phyloP scores from a whole-genome alignment of 2,113 vertebrate genomes.

The Scortum barcoo region DNA sequence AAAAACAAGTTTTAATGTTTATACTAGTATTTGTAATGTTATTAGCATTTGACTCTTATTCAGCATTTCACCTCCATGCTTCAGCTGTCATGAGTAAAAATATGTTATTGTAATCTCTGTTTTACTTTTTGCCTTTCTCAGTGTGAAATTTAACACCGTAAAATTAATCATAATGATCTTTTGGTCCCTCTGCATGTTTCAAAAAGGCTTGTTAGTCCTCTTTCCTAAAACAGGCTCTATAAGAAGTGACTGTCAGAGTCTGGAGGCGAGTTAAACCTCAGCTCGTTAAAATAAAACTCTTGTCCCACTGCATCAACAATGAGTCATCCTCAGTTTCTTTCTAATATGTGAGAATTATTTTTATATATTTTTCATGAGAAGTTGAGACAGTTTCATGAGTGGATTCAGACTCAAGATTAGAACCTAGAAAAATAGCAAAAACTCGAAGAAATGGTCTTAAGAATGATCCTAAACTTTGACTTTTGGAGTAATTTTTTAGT shows the following conservation, averaged over 20 bases:
- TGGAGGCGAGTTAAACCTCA: background rate
- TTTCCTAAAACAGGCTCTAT: too few relatives aligned
- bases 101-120: background rate
- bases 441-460: too few relatives aligned
- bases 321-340: slow-evolving; percentile 3
- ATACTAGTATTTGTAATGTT: too few relatives aligned
- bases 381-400: background rate
- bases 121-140: background rate
- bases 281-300: background rate
- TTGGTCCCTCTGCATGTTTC: background rate
- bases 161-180: background rate
- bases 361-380: background rate
- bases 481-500: too few relatives aligned
- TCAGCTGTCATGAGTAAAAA: background rate
- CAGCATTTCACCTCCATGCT: too few relatives aligned
- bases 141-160: too few relatives aligned
- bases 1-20: too few relatives aligned
- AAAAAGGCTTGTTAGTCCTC: too few relatives aligned
- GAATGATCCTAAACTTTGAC: too few relatives aligned
- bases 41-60: too few relatives aligned
- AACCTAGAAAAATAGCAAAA: too few relatives aligned
- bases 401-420: too few relatives aligned
- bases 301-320: background rate
- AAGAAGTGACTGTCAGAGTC: background rate
- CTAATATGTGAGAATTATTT: background rate